Conservation (phyloP, 2,797 vertebrate genomes). For the Mionectes olivaceus region DNA sequence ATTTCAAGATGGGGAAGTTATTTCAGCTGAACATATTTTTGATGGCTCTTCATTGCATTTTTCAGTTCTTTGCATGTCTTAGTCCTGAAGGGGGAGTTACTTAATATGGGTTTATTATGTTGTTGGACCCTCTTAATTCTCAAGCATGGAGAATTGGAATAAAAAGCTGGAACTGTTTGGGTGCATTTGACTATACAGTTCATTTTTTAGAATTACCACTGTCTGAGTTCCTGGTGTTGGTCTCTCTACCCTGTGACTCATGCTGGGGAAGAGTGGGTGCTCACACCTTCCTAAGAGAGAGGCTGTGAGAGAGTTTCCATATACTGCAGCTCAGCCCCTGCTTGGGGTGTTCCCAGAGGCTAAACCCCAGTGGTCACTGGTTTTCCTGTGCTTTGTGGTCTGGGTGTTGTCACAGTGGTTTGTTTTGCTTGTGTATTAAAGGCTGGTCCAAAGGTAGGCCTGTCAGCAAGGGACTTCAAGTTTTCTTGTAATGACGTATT, state of each 20-base stretch:
- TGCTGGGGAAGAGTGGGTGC: neutral
- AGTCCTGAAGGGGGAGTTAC: neutral
- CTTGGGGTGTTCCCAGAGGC: neutral
- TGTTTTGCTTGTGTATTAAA: neutral
- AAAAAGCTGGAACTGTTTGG: neutral
- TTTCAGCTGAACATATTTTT: neutral
- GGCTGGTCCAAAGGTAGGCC: neutral
- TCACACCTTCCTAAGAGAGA: neutral
- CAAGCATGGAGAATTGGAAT: fast-evolving
- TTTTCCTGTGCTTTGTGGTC: neutral
- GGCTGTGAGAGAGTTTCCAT: neutral
- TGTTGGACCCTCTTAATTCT: neutral
- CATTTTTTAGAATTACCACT: neutral
- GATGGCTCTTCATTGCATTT: neutral
- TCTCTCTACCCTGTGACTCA: neutral
- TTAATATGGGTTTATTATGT: neutral
- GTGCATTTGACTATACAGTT: fast-evolving
- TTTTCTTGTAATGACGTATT: neutral
- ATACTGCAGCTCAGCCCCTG: neutral
- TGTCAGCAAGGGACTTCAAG: neutral
- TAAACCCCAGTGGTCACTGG: fast-evolving
- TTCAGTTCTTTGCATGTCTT: neutral
- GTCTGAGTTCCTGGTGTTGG: neutral
- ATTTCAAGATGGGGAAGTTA: neutral
- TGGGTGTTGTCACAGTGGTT: neutral